Percentiles rank a stretch among this genome's conserved stretches.
These are phyloP conservation scores for Aleiodes testaceus DNA, from an alignment of 2,888 invertebrate genomes.

Conservation along the genomic window DNA sequence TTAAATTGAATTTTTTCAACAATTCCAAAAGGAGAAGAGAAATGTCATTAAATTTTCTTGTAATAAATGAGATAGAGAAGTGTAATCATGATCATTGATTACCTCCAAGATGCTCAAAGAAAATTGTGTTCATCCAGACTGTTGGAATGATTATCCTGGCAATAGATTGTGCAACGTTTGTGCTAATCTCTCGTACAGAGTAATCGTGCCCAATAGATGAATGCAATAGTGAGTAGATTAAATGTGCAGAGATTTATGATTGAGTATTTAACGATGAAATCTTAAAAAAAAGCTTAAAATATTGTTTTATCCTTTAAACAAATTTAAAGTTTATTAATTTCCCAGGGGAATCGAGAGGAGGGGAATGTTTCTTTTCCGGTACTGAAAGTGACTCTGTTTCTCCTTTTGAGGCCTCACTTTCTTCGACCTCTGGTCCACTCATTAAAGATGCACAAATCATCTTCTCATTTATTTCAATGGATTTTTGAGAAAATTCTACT, in stretches of 20 bases:
- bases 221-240: conserved; percentile 21
- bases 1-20: neutral
- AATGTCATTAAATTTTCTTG: too few relatives aligned
- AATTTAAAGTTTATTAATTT: too few relatives aligned
- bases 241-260: conserved; percentile 14
- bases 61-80: too few relatives aligned
- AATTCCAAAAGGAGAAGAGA: too few relatives aligned
- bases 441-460: too few relatives aligned
- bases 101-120: too few relatives aligned
- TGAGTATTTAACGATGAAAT: neutral
- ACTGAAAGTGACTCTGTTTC: too few relatives aligned
- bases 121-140: neutral
- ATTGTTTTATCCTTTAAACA: too few relatives aligned
- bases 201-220: conserved; percentile 7
- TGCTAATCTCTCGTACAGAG: neutral
- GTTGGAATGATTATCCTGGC: neutral
- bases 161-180: conserved; percentile 24
- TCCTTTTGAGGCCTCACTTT: conserved; percentile 12
- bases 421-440: conserved; percentile 22
- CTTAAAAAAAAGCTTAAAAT: neutral
- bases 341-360: neutral
- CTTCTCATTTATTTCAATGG: too few relatives aligned
- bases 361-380: neutral
- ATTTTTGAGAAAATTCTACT: too few relatives aligned
- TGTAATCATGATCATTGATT: too few relatives aligned